Base-by-base conservation (phyloP, 2,888 invertebrate genomes). In the Agrilus cyanescens region DNA sequence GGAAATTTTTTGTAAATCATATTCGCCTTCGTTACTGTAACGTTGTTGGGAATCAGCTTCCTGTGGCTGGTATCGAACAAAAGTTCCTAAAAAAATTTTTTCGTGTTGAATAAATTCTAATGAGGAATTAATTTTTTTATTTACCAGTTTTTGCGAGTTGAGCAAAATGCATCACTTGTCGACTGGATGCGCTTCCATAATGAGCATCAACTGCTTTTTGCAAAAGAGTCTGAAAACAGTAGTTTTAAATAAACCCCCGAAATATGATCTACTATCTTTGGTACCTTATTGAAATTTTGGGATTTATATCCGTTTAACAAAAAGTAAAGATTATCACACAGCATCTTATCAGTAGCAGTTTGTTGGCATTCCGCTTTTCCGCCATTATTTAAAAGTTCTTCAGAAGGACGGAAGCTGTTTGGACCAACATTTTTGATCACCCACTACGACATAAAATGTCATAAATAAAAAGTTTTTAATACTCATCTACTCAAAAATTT, bases 271-370 rank as follows among this genome's bases (percentile, higher is more conserved):
- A n/a, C n/a, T n/a, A n/a, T n/a, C n/a, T n/a, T 33, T 12, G 7
- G 51, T 54, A 75, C 76, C 58, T 64, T 56, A 54, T 76, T 72
- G 15, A 72, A 64, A 56, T 80, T 74, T 13, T 64, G 65, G 35
- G 69, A 68, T 55, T 77, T 74, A 57, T 71, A 76, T 12, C 82
- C 82, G 6, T 69, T 72, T 3, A 85, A 51, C 5, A 85, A 61
- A 59, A 84, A 84, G 12, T 84, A 57, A 1, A 79, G 61, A 56
- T 80, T 81, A 34, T 71, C 70, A 61, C 86, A 87, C 6, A 84
- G 53, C 2, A 40, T 39, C 41, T 49, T 46, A 25, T 47, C 40
- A 30, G 46, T 34, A 30, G 43, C 41, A 12, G 30, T 37, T 15
- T 40, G 13, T 3, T 39, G 25, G 41, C 57, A 57, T 7, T 53